These are phyloP conservation scores for Parauchenoglanis punctatus DNA, from an alignment of 2,797 vertebrate genomes.

Conservation along the genomic window DNA sequence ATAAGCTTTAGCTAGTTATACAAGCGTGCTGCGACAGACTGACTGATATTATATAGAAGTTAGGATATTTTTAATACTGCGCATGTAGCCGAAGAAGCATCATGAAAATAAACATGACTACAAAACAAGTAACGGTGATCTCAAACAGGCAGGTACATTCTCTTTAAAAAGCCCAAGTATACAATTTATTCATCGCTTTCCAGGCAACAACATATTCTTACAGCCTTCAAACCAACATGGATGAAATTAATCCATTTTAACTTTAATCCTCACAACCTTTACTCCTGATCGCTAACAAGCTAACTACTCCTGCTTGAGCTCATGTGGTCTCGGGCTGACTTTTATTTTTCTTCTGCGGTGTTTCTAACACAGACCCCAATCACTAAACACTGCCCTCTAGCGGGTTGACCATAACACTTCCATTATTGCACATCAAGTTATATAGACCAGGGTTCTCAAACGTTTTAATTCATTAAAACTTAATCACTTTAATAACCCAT, in stretches of 20 bases:
- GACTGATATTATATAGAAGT: not conserved
- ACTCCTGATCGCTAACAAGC: not conserved
- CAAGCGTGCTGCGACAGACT: not conserved
- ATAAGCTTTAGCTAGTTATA: not conserved
- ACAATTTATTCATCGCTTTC: not conserved
- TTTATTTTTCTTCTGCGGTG: not conserved
- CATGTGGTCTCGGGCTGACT: not conserved
- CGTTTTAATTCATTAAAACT: not conserved
- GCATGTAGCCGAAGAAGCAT: not conserved
- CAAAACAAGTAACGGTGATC: not conserved
- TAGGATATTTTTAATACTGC: not conserved
- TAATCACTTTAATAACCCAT: not conserved
- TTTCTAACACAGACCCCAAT: not conserved
- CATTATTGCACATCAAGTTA: not conserved
- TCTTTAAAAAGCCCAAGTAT: too few species aligned
- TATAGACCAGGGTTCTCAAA: not conserved
- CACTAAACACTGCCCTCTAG: conserved; percentile 9
- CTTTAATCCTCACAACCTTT: not conserved
- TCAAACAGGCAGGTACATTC: too few species aligned
- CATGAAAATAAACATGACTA: not conserved
- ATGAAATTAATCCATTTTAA: not conserved
- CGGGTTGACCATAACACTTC: not conserved
- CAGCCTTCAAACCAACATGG: not conserved
- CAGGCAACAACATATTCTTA: not conserved
- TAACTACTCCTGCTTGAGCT: too few species aligned